Conservation (phyloP, 1,140 invertebrate genomes). For the Diorhabda carinulata region DNA sequence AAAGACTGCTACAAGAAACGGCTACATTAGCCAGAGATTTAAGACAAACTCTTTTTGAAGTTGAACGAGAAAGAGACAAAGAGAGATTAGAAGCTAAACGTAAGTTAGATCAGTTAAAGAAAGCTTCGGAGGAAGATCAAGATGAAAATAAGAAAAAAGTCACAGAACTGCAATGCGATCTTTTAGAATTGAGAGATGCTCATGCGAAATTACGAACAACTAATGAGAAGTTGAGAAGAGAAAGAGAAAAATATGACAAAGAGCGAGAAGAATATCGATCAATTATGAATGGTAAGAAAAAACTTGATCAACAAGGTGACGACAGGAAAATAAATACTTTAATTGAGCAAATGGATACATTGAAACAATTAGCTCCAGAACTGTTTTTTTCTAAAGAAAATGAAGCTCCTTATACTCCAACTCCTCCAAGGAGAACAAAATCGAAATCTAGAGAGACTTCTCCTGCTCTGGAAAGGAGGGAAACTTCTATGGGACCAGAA, state of each 20-base stretch:
- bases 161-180: slow-evolving; percentile 77
- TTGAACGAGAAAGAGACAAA: slow-evolving; percentile 83
- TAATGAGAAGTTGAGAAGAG: slow-evolving; percentile 82
- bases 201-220: slow-evolving; percentile 89
- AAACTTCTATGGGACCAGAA: slow-evolving; percentile 33
- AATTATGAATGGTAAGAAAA: slow-evolving; percentile 51
- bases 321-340: slow-evolving; percentile 63
- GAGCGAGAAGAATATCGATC: slow-evolving; percentile 69
- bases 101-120: slow-evolving; percentile 79
- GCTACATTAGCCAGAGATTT: slow-evolving; percentile 86
- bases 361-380: slow-evolving; percentile 70
- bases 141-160: slow-evolving; percentile 84
- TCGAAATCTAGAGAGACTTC: slow-evolving; percentile 60
- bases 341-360: slow-evolving; percentile 72
- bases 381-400: slow-evolving; percentile 45
- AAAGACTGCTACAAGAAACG: slow-evolving; percentile 83
- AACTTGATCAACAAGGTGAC: slow-evolving; percentile 57
- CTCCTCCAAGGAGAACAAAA: slow-evolving; percentile 55
- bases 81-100: slow-evolving; percentile 82
- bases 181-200: slow-evolving; percentile 82
- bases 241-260: slow-evolving; percentile 79
- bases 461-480: slow-evolving; percentile 52
- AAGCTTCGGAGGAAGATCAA: slow-evolving; percentile 80
- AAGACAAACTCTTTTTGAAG: slow-evolving; percentile 80
- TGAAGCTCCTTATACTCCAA: slow-evolving; percentile 50